Conservation (phyloP, 2,888 invertebrate species). For the Nephrotoma guestfalica region DNA sequence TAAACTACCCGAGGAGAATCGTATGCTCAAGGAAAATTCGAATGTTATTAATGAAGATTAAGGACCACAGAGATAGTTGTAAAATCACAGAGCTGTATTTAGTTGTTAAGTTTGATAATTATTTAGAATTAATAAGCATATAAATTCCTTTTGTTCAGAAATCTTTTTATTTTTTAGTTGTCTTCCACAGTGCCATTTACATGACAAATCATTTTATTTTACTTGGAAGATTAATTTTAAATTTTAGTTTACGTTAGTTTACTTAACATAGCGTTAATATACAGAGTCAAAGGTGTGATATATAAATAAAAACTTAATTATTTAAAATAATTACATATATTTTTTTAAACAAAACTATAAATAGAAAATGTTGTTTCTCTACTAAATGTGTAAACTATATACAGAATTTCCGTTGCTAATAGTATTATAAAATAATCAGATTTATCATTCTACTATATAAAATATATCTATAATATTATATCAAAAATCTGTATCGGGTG, state of each 20-base stretch:
- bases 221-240: neutral
- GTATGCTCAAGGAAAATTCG: constrained; percentile 15
- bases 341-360: neutral
- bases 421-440: neutral
- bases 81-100: neutral
- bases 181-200: neutral
- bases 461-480: neutral
- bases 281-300: neutral
- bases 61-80: constrained; percentile 1
- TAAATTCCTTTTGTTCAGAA: neutral
- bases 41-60: constrained; percentile 12
- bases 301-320: neutral
- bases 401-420: neutral
- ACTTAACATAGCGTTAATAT: neutral
- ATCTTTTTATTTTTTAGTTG: neutral
- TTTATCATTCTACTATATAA: neutral
- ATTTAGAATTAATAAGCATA: neutral
- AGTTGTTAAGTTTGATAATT: neutral
- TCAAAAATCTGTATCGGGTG: neutral
- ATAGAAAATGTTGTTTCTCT: neutral
- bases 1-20: constrained; percentile 15
- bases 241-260: neutral
- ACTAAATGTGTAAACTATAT: neutral
- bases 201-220: neutral
- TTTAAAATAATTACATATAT: neutral